Evolutionary conservation across 2,797 vertebrate species (phyloP), one percentile per base, ranked within the genome.

Genomic region (Ptychobarbus kaznakovi): DNA sequence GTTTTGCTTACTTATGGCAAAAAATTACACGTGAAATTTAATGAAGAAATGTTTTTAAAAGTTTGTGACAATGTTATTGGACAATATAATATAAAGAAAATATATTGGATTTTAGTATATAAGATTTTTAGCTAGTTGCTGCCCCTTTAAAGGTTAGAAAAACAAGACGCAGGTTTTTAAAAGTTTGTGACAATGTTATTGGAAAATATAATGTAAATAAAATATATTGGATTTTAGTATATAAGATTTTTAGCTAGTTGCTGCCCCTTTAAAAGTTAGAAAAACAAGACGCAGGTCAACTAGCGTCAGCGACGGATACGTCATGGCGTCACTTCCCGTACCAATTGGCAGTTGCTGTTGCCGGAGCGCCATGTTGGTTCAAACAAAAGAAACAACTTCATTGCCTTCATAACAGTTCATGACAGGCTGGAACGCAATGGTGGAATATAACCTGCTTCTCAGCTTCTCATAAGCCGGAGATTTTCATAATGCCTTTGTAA

Each of bases 361-460:
- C 72, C 7, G 65, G 40, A 78, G 63, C 96, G 96, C 96, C 96
- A 97, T 97, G 96, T 97, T 97, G 93, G 51, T 88, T 92, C 40
- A 92, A 89, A 93, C 87, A 92, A 93, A 90, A 86, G 68, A 85
- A 72, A 87, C 84, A 88, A 80, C 78, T 85, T 68, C 35, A 20
- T 40, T 69, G 74, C 69, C 58, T 81, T 73, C 66, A 8, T 58
- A 46, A 68, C 58, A 80, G 28, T 81, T 85, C 44, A 58, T 44
- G 49, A 68, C 63, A 13, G 73, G 13, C 80, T 63, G 73, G 25
- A 73, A 28, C 32, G 15, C 18, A 75, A 83, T 79, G 72, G 28
- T 74, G 83, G 8, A 86, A 80, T 85, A 87, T 44, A 81, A 82
- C 51, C 53, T 44, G 78, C 82, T 78, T 44, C 83, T 73, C 53